Evolutionary conservation across 1,140 invertebrate genomes (phyloP), one percentile per base, ranked within the genome.

Genomic region (Hydropsyche tenuis): DNA sequence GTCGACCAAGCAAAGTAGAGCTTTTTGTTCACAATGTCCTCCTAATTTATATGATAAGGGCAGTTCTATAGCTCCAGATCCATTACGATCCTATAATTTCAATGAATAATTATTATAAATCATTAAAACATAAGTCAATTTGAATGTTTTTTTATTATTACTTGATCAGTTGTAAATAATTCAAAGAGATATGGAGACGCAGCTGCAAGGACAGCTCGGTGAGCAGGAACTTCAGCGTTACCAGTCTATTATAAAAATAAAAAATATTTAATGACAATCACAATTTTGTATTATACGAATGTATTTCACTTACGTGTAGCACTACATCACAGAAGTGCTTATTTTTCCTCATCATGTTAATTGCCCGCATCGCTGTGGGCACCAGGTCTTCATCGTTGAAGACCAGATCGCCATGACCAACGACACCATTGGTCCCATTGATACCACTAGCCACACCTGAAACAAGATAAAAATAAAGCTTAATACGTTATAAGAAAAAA

Each of bases 241-340:
- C 88, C 90, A 78, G 91, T 87, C 86, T 91, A 80, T 23, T 48
- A 68, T 46, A 48, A 48, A 18, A 65, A 18, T n/a, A 30, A 30
- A 5, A 69, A 48, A 5, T 20, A 74, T 75, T 75, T 63, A 27
- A 60, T n/a, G 66, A 45, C 60, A 78, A 72, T 51, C 46, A 51
- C 5, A 16, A n/a, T n/a, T 51, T 45, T 14, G 42, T 6, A 14
- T 51, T 51, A 51, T 51, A 4, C 3, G 5, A 16, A 51, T n/a
- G 14, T n/a, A 51, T n/a, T 20, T 51, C 3, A 51, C 87, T 87
- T 80, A 93, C 91, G 81, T 92, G 89, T 76, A 94, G 86, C 78
- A 91, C 88, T 69, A 92, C 90, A 83, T 94, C 93, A 84, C 91
- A 94, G 82, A 94, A 92, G 78, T 92, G 89, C 66, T 87, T 87